Base-by-base conservation (phyloP, 2,113 vertebrate genomes). In the Carassius gibelio region DNA sequence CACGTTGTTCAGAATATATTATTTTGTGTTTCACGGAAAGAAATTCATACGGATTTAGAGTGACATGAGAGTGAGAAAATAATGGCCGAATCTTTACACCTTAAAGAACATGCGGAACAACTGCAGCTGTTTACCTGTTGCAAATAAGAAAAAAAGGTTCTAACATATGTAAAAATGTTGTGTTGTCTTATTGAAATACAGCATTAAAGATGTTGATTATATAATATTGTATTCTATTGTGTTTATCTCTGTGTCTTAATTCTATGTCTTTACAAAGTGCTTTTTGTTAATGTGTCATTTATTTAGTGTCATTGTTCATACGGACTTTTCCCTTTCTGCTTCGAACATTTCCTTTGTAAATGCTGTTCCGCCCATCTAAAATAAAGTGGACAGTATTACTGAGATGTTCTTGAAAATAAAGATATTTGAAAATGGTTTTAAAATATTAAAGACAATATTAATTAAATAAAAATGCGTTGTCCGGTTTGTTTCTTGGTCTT, bases 331-430 rank as follows among this genome's bases (percentile, higher is more conserved):
- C 52, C 50, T 38, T 38, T 75, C 23, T 19, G 26, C 14, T 50
- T 26, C 42, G 13, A 48, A 45, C 55, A 84, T 77, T 26, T 38
- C n/a, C 10, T 62, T 61, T 38, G 55, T 23, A 42, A 79, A 79
- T 17, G 11, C 57, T 3, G 34, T 38, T 38, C 1, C 17, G 52
- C 4, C 30, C 0, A 59, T 34, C 9, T 59, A 78, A 78, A 78
- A 61, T 38, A 3, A n/a, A 78, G 36, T 38, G 36, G 19, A 61
- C 2, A n/a, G 57, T 19, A 1, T 38, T 21, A 4, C 10, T 21
- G 68, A 71, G 42, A 71, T 71, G 68, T 42, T 71, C 19, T 42
- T 38, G 8, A 71, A 71, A 42, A 71, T 21, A 42, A 71, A 71
- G 17, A 11, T 71, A 2, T 57, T 34, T 55, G 26, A 36, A 57